A percentile compares a stretch with the other conserved stretches of the same genome.
Evolutionary conservation across 2,888 invertebrate genomes (phyloP).

Genomic region (Charanyca ferruginea): DNA sequence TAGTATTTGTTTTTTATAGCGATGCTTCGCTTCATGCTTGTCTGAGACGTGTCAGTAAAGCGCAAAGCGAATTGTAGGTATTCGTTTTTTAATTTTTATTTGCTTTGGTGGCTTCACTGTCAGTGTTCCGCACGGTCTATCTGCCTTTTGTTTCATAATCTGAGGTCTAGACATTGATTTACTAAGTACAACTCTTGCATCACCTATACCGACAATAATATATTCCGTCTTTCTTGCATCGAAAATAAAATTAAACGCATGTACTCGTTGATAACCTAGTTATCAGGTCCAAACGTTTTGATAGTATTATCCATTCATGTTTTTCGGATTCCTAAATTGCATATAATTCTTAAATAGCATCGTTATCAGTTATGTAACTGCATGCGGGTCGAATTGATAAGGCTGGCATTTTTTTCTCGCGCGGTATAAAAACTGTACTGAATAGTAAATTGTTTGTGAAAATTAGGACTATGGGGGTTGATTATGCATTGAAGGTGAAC

Average conservation of each 20-base stretch:
- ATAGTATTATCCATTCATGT: slow-evolving; percentile 38
- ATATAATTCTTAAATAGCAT: slow-evolving; percentile 10
- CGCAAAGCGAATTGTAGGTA: too few relatives aligned
- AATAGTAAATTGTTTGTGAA: background rate
- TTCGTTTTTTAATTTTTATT: too few relatives aligned
- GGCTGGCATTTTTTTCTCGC: slow-evolving; percentile 15
- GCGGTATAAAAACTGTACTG: background rate
- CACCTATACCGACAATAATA: background rate
- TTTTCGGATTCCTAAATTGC: slow-evolving; percentile 23
- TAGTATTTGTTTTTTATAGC: too few relatives aligned
- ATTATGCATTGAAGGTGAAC: too few relatives aligned
- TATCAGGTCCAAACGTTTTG: slow-evolving; percentile 14
- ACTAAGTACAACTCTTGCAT: background rate
- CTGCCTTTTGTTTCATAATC: too few relatives aligned
- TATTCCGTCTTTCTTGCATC: slow-evolving; percentile 17
- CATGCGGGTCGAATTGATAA: slow-evolving; percentile 43
- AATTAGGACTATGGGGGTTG: background rate
- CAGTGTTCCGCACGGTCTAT: too few relatives aligned
- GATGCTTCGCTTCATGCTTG: too few relatives aligned
- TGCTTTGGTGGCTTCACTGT: too few relatives aligned
- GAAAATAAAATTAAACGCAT: slow-evolving; percentile 26
- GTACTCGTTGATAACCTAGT: slow-evolving; percentile 14
- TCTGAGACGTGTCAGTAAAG: too few relatives aligned
- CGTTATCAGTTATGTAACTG: slow-evolving; percentile 41
- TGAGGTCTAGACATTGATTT: too few relatives aligned